Conservation (phyloP, 1,140 invertebrate species). For the Zophobas morio region DNA sequence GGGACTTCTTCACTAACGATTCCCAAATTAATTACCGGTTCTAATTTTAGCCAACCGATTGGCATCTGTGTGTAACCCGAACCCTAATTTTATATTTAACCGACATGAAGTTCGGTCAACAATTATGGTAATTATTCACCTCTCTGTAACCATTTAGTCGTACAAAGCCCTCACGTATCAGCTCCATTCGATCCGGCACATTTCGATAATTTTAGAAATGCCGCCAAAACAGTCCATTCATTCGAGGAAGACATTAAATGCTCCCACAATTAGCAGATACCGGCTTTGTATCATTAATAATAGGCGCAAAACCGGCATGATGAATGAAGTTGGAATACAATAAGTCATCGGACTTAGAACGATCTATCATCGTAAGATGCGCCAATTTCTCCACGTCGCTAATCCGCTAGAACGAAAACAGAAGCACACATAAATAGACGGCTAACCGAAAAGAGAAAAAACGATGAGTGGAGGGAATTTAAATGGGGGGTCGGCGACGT, state of each 20-base stretch:
- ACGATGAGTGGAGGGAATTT: slow-evolving; percentile 20
- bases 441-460: neutral
- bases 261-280: slow-evolving; percentile 45
- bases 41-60: slow-evolving; percentile 8
- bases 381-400: slow-evolving; percentile 44
- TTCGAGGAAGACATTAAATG: slow-evolving; percentile 48
- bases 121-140: slow-evolving; percentile 33
- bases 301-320: slow-evolving; percentile 47
- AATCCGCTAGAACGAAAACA: slow-evolving; percentile 25
- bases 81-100: slow-evolving; percentile 27
- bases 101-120: slow-evolving; percentile 11
- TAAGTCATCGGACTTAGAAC: slow-evolving; percentile 48
- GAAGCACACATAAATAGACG: slow-evolving; percentile 10
- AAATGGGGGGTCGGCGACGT: slow-evolving; percentile 28
- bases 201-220: slow-evolving; percentile 20
- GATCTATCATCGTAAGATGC: slow-evolving; percentile 49
- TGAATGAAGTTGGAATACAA: slow-evolving; percentile 51
- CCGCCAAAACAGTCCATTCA: neutral
- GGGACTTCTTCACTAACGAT: slow-evolving; percentile 4
- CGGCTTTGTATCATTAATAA: slow-evolving; percentile 49
- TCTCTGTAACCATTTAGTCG: neutral
- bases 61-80: slow-evolving; percentile 2
- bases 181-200: slow-evolving; percentile 13
- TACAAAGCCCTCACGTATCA: slow-evolving; percentile 24
- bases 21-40: slow-evolving; percentile 3